Conservation (phyloP, 2,113 vertebrate genomes). For the Noctilio leporinus region DNA sequence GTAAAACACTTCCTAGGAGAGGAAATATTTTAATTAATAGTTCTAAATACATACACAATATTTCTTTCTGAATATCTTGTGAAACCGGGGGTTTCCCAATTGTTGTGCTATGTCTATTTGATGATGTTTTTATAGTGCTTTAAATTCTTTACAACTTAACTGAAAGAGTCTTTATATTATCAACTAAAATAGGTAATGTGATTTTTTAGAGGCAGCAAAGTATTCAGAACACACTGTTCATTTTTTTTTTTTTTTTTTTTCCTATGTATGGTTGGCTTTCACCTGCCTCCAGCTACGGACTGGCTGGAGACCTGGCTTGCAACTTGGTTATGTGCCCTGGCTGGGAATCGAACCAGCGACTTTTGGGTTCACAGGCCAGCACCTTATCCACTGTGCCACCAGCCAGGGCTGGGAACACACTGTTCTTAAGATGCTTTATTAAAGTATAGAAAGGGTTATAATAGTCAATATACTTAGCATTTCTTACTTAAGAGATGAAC, state of each 20-base stretch:
- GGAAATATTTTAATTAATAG: not conserved
- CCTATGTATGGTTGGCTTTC: no score
- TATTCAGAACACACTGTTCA: not conserved
- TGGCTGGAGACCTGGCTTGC: no score
- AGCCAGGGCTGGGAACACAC: no score
- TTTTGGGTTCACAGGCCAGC: no score
- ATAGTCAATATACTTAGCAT: constrained; percentile 9
- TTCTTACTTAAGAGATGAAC: constrained; percentile 36
- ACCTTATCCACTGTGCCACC: no score
- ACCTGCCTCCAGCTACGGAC: no score
- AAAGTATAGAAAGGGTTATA: not conserved
- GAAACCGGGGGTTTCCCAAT: not conserved
- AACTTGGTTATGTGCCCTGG: no score
- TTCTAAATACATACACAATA: not conserved
- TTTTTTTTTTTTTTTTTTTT: no score
- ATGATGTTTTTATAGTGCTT: not conserved
- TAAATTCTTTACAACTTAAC: not conserved
- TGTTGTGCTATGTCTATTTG: not conserved
- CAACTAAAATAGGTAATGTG: not conserved
- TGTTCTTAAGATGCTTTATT: not conserved
- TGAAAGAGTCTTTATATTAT: not conserved
- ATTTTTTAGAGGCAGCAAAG: not conserved
- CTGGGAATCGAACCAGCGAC: no score
- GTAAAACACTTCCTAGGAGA: not conserved
- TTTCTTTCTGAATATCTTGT: not conserved